A percentile compares a stretch with the other conserved stretches of the same genome.
Evolutionary conservation across 2,797 vertebrate species (phyloP).

Genomic region (Xiphorhynchus erythropygius): DNA sequence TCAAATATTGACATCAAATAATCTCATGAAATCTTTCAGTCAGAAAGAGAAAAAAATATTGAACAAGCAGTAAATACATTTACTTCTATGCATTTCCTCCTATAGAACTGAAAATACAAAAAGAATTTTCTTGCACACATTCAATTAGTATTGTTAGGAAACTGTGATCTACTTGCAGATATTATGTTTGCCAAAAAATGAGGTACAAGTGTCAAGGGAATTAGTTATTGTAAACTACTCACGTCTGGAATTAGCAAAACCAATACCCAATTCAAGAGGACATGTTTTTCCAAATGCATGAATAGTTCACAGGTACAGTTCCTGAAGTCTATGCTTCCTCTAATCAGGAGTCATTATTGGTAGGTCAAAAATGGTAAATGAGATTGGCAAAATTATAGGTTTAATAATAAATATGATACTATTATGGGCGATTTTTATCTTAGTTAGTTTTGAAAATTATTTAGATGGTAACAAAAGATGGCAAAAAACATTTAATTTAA

Average conservation of each 20-base stretch:
- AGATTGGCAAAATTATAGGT: constrained; percentile 46
- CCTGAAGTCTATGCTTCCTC: background rate
- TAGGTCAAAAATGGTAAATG: constrained; percentile 64
- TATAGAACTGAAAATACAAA: background rate
- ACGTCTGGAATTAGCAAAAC: background rate
- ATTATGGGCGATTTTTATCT: constrained; percentile 73
- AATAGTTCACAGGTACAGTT: background rate
- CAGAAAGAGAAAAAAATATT: background rate
- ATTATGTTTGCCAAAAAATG: background rate
- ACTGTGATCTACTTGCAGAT: background rate
- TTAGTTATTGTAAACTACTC: background rate
- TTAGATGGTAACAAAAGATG: constrained; percentile 68
- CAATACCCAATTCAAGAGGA: background rate
- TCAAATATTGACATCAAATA: background rate
- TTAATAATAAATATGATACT: constrained; percentile 64
- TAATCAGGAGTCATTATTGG: constrained; percentile 49
- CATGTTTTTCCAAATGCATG: constrained; percentile 22
- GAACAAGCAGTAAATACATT: background rate
- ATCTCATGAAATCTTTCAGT: background rate
- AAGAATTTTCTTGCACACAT: background rate
- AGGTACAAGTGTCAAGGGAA: background rate
- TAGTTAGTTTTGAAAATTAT: constrained; percentile 77
- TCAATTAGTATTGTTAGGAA: background rate
- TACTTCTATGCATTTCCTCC: background rate
- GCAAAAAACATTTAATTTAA: constrained; percentile 65